Evolutionary conservation across 2,797 vertebrate species (phyloP).

Genomic region (Cirrhinus molitorella): DNA sequence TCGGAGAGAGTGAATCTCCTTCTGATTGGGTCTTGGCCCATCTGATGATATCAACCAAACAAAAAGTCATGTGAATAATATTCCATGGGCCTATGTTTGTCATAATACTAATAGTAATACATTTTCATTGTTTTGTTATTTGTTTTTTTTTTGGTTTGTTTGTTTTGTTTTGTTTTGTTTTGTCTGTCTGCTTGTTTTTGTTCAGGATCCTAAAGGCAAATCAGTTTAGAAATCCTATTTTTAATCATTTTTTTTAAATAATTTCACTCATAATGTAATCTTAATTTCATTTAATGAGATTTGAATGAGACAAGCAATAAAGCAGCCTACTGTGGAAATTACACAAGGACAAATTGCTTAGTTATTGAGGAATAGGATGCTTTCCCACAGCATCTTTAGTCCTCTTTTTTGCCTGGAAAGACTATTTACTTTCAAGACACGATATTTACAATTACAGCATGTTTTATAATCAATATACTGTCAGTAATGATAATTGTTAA

Average conservation of each 20-base stretch:
- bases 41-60: constrained; percentile 74
- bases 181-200: neutral
- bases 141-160: neutral
- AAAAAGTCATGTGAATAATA: neutral
- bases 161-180: neutral
- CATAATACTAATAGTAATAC: neutral
- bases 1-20: constrained; percentile 91
- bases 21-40: constrained; percentile 91
- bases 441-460: neutral
- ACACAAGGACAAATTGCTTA: neutral
- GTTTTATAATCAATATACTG: neutral
- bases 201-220: neutral
- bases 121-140: neutral
- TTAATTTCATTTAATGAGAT: neutral
- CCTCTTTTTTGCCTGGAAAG: neutral
- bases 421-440: neutral
- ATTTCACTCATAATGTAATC: neutral
- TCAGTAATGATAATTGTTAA: neutral
- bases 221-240: neutral
- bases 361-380: neutral
- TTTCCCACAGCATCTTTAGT: neutral
- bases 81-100: neutral
- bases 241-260: neutral
- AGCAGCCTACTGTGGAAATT: neutral
- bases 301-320: neutral